These are phyloP conservation scores for Hirundo rustica DNA, from an alignment of 2,797 vertebrate genomes.

Conservation along the genomic window DNA sequence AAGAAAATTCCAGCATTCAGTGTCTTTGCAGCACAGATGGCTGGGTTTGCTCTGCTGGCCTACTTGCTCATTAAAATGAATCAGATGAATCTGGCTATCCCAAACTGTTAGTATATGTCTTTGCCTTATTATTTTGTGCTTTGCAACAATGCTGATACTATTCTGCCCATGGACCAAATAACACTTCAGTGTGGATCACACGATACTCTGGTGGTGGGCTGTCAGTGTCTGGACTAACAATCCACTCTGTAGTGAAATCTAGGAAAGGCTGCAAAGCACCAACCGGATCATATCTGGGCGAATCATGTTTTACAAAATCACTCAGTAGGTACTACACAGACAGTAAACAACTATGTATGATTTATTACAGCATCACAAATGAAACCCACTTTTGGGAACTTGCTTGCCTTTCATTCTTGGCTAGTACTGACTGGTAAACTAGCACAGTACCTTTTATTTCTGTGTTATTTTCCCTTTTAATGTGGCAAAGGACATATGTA, in stretches of 20 bases:
- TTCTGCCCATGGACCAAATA: conserved; percentile 24
- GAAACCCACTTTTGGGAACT: not conserved
- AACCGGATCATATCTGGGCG: not conserved
- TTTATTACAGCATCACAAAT: not conserved
- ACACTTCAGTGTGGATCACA: not conserved
- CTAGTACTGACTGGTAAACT: not conserved
- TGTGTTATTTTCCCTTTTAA: not conserved
- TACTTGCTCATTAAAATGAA: conserved; percentile 64
- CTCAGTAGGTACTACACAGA: not conserved
- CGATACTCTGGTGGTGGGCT: not conserved
- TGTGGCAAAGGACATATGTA: not conserved
- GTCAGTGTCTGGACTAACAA: not conserved
- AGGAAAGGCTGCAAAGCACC: not conserved
- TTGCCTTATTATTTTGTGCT: conserved; percentile 42
- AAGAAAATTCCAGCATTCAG: conserved; percentile 48
- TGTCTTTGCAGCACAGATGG: conserved; percentile 69
- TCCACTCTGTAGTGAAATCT: not conserved
- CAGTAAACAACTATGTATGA: not conserved
- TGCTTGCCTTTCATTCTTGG: not conserved
- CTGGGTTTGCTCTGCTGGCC: conserved; percentile 48
- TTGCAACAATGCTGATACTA: conserved; percentile 33
- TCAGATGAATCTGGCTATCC: conserved; percentile 36
- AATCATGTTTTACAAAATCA: not conserved
- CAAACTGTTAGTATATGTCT: conserved; percentile 49
- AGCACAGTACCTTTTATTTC: not conserved